phyloP scores from a whole-genome alignment of 1,140 invertebrate species.

The Drosophila littoralis region DNA sequence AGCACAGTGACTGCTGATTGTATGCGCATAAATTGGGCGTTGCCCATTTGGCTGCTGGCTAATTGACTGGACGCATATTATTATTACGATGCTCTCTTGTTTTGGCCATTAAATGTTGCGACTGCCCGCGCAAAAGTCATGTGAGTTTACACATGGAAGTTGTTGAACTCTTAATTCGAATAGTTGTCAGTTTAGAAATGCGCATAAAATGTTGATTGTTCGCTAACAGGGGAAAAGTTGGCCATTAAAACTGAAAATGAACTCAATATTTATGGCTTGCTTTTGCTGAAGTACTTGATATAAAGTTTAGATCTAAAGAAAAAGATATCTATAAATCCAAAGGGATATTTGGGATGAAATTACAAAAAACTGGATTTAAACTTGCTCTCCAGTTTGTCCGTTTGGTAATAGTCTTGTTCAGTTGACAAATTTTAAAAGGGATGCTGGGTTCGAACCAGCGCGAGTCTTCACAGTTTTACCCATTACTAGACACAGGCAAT shows the following conservation, averaged over 20 bases:
- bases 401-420: no score
- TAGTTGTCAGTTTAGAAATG: conserved; percentile 23
- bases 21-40: conserved; percentile 70
- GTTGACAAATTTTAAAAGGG: no score
- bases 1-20: conserved; percentile 49
- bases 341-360: no score
- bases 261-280: background rate
- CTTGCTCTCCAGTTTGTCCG: no score
- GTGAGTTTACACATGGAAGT: background rate
- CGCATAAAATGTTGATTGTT: conserved; percentile 63
- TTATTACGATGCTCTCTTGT: conserved; percentile 5
- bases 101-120: conserved; percentile 22
- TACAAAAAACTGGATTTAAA: no score
- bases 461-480: no score
- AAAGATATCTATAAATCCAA: no score
- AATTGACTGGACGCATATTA: conserved; percentile 54
- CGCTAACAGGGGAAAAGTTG: conserved; percentile 48
- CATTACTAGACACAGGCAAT: no score
- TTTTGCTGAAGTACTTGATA: background rate
- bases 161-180: conserved; percentile 38
- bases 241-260: conserved; percentile 34
- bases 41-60: conserved; percentile 47
- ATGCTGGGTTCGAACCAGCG: no score
- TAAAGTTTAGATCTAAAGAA: no score
- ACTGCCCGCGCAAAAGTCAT: background rate